A percentile compares a stretch with the other conserved stretches of the same genome.
Evolutionary conservation across 2,888 invertebrate genomes (phyloP).

Genomic region (Punctoribates punctum): DNA sequence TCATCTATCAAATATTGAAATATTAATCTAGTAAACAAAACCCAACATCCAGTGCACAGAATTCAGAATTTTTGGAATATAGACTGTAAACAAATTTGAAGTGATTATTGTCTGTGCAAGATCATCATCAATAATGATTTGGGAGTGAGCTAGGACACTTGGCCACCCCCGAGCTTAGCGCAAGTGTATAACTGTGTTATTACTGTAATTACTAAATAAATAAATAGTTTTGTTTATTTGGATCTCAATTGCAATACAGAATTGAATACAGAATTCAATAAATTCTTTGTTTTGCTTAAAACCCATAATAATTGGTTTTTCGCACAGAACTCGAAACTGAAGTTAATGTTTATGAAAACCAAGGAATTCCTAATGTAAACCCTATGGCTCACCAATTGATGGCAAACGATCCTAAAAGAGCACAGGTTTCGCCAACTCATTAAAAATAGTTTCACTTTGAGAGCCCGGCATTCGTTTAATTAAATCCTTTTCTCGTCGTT

Average conservation of each 20-base stretch:
- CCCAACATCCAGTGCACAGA: no score
- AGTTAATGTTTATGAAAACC: neutral
- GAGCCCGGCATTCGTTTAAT: neutral
- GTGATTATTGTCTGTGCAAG: no score
- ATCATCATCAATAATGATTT: no score
- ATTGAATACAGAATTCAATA: slow-evolving; percentile 4
- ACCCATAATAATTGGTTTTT: neutral
- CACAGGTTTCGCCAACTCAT: neutral
- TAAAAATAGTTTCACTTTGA: neutral
- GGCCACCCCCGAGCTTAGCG: no score
- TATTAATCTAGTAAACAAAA: no score
- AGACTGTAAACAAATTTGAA: no score
- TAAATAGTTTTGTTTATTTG: neutral
- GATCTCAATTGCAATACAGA: neutral
- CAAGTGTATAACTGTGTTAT: neutral
- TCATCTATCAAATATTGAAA: no score
- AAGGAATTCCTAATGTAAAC: slow-evolving; percentile 22
- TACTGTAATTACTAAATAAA: slow-evolving; percentile 16
- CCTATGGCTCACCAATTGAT: neutral
- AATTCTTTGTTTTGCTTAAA: slow-evolving; percentile 13
- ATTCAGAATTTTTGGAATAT: no score
- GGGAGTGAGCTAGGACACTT: no score
- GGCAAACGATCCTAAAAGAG: neutral
- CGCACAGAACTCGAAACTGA: no score
- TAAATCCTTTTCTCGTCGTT: neutral